These are phyloP conservation scores for Mirounga angustirostris DNA, from an alignment of 2,113 vertebrate species.

Conservation along the genomic window DNA sequence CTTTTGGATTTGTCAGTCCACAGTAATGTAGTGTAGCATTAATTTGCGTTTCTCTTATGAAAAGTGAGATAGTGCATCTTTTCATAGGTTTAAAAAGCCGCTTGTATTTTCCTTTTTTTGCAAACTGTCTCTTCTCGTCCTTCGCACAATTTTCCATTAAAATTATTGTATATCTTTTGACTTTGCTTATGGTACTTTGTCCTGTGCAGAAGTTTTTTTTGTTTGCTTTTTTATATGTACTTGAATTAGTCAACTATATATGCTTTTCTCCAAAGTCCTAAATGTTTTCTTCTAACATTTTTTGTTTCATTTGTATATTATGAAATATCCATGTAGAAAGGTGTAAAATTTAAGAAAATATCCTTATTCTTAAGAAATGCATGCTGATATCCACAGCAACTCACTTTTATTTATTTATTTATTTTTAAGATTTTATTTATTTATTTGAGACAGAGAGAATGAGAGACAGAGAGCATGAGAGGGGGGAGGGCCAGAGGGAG, in stretches of 20 bases:
- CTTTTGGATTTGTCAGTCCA: slow-evolving; percentile 27
- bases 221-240: not conserved
- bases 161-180: slow-evolving; percentile 30
- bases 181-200: not conserved
- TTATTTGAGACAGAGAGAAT: too few species aligned
- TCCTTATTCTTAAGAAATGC: slow-evolving; percentile 1
- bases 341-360: not conserved
- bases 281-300: not conserved
- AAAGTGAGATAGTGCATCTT: not conserved
- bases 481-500: too few species aligned
- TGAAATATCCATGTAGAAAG: not conserved
- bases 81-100: not conserved
- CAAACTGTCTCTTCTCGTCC: not conserved
- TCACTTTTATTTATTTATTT: not conserved
- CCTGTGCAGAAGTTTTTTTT: not conserved
- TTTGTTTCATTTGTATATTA: slow-evolving; percentile 1
- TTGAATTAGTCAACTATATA: not conserved
- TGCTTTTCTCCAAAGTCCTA: not conserved
- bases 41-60: not conserved
- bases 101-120: not conserved
- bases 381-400: not conserved
- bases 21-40: not conserved
- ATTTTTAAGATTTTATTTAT: too few species aligned
- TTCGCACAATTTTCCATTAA: not conserved
- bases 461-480: too few species aligned